Evolutionary conservation across 2,888 invertebrate species (phyloP).

Genomic region (Allophyes oxyacanthae): DNA sequence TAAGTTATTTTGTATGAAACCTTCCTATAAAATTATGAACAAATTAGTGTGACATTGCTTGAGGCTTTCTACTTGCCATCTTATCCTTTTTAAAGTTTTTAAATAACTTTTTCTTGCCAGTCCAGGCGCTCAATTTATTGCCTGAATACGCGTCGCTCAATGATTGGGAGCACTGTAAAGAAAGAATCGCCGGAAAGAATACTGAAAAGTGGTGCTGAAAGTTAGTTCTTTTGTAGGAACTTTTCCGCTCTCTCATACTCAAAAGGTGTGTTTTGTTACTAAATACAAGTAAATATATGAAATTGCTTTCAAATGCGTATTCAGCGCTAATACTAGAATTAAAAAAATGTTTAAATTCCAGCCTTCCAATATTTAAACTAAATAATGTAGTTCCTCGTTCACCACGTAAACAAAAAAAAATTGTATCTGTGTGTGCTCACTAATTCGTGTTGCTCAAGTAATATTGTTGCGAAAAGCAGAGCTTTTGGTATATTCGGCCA

Average conservation of each 20-base stretch:
- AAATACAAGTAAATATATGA: no score
- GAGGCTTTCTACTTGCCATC: constrained; percentile 35
- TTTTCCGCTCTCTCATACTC: neutral
- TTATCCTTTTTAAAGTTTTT: constrained; percentile 20
- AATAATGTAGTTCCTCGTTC: constrained; percentile 9
- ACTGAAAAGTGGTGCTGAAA: neutral
- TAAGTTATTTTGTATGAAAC: constrained; percentile 12
- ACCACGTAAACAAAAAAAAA: constrained; percentile 1
- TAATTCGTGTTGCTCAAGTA: constrained; percentile 46
- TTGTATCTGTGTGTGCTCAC: constrained; percentile 31
- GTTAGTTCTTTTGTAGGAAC: neutral
- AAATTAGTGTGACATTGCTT: constrained; percentile 32
- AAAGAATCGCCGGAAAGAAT: neutral
- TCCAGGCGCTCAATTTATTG: constrained; percentile 30
- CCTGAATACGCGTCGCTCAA: constrained; percentile 7
- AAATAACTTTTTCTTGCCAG: constrained; percentile 21
- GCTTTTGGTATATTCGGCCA: constrained; percentile 7
- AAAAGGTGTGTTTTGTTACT: no score
- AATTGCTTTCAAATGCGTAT: neutral
- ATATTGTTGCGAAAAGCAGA: constrained; percentile 12
- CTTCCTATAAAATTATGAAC: constrained; percentile 13
- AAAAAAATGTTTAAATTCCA: neutral
- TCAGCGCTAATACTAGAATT: neutral
- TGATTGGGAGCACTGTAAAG: neutral
- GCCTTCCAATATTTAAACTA: neutral